These are phyloP conservation scores for Brachionichthys hirsutus DNA, from an alignment of 2,113 vertebrate genomes.

Conservation along the genomic window DNA sequence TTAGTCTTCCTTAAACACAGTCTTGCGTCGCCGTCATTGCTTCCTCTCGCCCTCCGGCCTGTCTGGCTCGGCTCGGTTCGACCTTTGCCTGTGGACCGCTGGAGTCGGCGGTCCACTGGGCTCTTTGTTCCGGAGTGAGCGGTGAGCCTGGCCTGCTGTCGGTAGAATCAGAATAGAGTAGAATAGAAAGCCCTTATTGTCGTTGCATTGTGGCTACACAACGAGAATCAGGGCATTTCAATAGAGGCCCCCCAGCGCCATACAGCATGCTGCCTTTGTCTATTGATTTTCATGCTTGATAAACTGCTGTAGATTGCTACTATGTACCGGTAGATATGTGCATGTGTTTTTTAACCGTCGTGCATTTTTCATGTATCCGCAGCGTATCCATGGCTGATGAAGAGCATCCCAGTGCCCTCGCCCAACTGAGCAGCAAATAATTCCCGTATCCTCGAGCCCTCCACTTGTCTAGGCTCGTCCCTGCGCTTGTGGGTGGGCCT, in stretches of 20 bases:
- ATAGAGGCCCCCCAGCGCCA: background rate
- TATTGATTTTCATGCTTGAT: too few relatives aligned
- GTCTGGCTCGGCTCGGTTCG: constrained; percentile 9
- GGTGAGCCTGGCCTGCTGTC: constrained; percentile 41
- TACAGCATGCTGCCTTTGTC: background rate
- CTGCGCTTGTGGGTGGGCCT: constrained; percentile 22
- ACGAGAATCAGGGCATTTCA: too few relatives aligned
- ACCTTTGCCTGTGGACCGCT: constrained; percentile 53
- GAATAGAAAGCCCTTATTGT: too few relatives aligned
- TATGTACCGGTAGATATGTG: background rate
- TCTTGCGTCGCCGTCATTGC: background rate
- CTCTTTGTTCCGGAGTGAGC: constrained; percentile 48
- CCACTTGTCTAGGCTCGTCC: constrained; percentile 2
- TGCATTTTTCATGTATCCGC: constrained; percentile 16
- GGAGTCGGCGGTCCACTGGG: constrained; percentile 44
- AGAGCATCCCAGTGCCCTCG: constrained; percentile 4
- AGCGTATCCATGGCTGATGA: constrained; percentile 35
- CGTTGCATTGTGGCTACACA: constrained; percentile 3
- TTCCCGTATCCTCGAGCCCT: constrained; percentile 11
- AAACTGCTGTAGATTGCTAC: too few relatives aligned
- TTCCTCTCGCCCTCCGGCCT: constrained; percentile 5
- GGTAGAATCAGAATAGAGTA: constrained; percentile 18
- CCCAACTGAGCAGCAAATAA: constrained; percentile 21
- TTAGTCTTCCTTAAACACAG: background rate
- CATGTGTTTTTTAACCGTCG: background rate